Conservation (phyloP, 1,140 invertebrate species). For the Lepidurus arcticus region DNA sequence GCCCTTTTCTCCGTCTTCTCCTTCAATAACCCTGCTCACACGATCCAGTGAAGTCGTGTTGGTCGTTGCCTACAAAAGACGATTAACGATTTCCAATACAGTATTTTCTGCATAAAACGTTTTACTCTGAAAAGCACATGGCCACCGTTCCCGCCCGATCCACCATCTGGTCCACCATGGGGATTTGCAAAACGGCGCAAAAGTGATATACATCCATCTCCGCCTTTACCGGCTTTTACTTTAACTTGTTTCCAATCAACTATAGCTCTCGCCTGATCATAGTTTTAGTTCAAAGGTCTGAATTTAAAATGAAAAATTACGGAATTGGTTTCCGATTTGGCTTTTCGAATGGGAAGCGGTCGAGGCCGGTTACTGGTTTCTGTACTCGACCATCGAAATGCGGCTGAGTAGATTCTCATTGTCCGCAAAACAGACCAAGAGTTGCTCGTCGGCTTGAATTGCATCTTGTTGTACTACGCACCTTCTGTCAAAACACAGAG, state of each 20-base stretch:
- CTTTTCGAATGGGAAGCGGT: constrained; percentile 22
- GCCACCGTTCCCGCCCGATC: constrained; percentile 94
- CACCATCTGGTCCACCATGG: constrained; percentile 87
- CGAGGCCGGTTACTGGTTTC: background rate
- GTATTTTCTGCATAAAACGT: constrained; percentile 3
- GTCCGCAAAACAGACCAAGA: background rate
- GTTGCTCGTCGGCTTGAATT: background rate
- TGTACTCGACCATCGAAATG: background rate
- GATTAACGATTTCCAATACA: background rate
- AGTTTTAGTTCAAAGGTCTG: background rate
- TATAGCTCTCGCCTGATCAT: constrained; percentile 30
- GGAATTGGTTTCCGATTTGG: constrained; percentile 25
- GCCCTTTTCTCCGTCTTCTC: constrained; percentile 65
- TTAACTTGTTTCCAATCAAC: constrained; percentile 49
- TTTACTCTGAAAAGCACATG: constrained; percentile 82
- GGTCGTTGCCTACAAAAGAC: constrained; percentile 50
- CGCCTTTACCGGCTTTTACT: constrained; percentile 76
- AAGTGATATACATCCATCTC: constrained; percentile 86
- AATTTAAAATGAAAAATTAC: constrained; percentile 15
- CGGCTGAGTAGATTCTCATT: background rate
- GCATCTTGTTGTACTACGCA: background rate
- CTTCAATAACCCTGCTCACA: constrained; percentile 56
- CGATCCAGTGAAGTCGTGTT: constrained; percentile 68
- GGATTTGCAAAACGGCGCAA: constrained; percentile 70
- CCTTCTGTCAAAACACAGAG: background rate